A percentile compares a stretch with the other conserved stretches of the same genome.
Evolutionary conservation across 2,797 vertebrate species (phyloP).

Genomic region (Coendou prehensilis): DNA sequence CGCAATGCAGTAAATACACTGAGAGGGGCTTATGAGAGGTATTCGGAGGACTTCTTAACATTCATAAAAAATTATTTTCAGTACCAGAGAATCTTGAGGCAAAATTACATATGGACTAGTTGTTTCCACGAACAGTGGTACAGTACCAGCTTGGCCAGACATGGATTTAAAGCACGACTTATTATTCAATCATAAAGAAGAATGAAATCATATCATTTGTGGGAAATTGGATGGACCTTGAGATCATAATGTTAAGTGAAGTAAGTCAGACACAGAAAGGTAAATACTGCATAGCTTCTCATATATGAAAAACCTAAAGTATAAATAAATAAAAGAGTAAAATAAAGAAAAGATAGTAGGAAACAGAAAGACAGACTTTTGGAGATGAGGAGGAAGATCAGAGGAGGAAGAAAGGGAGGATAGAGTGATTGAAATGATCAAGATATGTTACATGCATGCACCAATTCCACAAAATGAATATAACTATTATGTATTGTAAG

Average conservation of each 20-base stretch:
- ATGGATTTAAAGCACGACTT: not conserved
- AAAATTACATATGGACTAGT: not conserved
- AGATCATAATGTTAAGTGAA: not conserved
- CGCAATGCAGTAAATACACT: not conserved
- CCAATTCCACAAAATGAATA: not conserved
- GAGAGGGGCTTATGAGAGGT: not conserved
- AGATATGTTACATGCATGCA: not conserved
- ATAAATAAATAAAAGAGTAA: not conserved
- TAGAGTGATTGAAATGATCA: not conserved
- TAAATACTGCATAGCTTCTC: not conserved
- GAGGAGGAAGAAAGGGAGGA: not conserved
- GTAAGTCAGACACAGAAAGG: not conserved
- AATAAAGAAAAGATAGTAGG: not conserved
- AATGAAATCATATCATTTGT: not conserved
- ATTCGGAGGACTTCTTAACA: not conserved
- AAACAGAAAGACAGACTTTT: not conserved
- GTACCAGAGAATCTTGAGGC: not conserved
- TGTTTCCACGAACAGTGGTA: not conserved
- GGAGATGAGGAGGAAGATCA: not conserved
- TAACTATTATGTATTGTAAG: not conserved
- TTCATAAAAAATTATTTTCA: not conserved
- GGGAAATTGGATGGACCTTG: not conserved
- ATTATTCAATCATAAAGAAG: not conserved
- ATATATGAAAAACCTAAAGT: not conserved
- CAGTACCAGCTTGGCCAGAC: not conserved